Conservation (phyloP, 2,113 vertebrate genomes). For the Cryptoleucopteryx plumbea region DNA sequence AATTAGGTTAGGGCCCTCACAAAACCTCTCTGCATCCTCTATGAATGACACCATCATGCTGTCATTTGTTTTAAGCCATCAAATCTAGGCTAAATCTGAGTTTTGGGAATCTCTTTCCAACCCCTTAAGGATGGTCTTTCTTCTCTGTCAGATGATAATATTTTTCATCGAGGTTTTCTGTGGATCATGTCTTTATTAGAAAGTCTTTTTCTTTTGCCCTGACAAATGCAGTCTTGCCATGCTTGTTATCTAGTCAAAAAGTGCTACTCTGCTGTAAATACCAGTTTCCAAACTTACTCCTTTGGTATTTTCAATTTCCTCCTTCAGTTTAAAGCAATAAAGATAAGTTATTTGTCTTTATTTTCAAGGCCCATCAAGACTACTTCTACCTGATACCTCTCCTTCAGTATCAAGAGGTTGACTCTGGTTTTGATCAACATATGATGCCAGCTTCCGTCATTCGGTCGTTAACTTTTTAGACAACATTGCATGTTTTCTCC, state of each 20-base stretch:
- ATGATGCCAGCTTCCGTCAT: neutral
- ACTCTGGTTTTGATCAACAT: constrained; percentile 20
- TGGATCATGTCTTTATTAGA: neutral
- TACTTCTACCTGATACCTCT: constrained; percentile 8
- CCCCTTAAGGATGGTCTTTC: neutral
- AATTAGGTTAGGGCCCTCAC: neutral
- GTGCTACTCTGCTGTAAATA: neutral
- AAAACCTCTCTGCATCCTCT: neutral
- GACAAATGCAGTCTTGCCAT: neutral
- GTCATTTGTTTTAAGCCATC: neutral
- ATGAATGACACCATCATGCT: neutral
- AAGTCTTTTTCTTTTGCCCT: neutral
- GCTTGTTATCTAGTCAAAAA: neutral
- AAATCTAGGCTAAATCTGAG: neutral
- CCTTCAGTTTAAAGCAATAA: constrained; percentile 9
- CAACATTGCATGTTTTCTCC: neutral
- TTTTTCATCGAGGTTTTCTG: neutral
- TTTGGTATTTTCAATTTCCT: neutral
- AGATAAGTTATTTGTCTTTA: constrained; percentile 30
- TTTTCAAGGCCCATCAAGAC: constrained; percentile 31
- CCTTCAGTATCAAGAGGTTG: constrained; percentile 4
- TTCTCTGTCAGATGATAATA: neutral
- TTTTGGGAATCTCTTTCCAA: neutral
- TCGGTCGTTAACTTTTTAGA: neutral
- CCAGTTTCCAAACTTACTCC: neutral